Evolutionary conservation across 1,140 invertebrate genomes (phyloP), one percentile per base, ranked within the genome.

Genomic region (Choristoneura fumiferana): DNA sequence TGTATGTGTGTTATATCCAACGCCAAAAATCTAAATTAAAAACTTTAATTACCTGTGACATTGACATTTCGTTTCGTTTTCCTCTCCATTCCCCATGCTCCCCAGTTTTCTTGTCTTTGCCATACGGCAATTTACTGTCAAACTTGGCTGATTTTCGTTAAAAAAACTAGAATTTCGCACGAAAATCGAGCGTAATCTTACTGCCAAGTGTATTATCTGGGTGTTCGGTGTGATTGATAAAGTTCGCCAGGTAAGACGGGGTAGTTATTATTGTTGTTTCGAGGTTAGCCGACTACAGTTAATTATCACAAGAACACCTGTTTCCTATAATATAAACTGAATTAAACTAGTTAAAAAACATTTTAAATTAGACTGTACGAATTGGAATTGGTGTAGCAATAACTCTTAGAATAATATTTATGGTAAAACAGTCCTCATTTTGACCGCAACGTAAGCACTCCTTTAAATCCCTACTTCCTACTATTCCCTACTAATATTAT

Each of bases 121-220:
- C 22, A 29, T 49, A 13, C 43, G 43, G 43, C 43, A 18, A 22
- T 49, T 22, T 22, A 17, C 43, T n/a, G 22, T 49, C 5, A 49
- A 49, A 49, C 12, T 18, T 5, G 8, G 18, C 17, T 49, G 6
- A 49, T 49, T 29, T 18, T 29, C 43, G 4, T n/a, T 33, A n/a
- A 22, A 49, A 49, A 13, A 12, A 12, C 1, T 29, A 49, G n/a
- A 12, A 22, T 49, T 49, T 3, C 40, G 9, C n/a, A 4, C 18
- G 40, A 17, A 45, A 17, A 14, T 10, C 18, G 1, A 22, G 17
- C n/a, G 17, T 15, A 6, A 49, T 29, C 5, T 49, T 22, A 6
- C 22, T 33, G n/a, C 0, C 12, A n/a, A 49, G 18, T 13, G 43
- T 22, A 12, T 22, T 12, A 12, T 29, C 22, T 49, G 12, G 22